Evolutionary conservation across 2,113 vertebrate species (phyloP).

Genomic region (Calidris pugnax): DNA sequence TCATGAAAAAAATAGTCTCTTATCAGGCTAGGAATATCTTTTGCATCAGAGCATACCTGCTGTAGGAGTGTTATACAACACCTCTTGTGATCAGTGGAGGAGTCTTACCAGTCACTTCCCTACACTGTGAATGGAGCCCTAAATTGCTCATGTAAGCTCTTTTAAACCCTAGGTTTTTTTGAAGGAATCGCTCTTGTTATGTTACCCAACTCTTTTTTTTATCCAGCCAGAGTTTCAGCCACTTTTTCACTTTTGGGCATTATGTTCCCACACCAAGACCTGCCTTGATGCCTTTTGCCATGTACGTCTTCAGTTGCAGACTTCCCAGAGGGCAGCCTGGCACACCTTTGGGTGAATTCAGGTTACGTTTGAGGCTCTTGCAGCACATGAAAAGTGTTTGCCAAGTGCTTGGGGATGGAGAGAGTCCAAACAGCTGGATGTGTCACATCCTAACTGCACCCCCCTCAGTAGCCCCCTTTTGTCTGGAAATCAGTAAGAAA

Average conservation of each 20-base stretch:
- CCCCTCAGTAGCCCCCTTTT: not conserved
- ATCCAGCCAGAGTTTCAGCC: not conserved
- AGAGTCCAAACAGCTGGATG: not conserved
- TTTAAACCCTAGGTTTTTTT: not conserved
- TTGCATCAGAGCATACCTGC: not conserved
- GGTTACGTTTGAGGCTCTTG: not conserved
- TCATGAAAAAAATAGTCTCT: not conserved
- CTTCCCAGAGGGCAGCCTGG: not conserved
- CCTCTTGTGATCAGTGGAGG: not conserved
- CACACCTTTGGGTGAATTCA: not conserved
- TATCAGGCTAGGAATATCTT: constrained; percentile 10
- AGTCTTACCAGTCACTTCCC: not conserved
- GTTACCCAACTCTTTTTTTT: not conserved
- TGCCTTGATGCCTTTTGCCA: not conserved
- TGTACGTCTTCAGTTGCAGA: not conserved
- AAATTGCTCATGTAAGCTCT: not conserved
- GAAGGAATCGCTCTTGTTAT: not conserved
- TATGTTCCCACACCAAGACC: not conserved
- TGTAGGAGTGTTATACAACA: not conserved
- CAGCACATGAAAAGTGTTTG: not conserved
- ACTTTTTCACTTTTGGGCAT: not conserved
- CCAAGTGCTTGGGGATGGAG: not conserved
- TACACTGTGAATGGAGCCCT: not conserved
- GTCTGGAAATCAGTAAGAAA: not conserved
- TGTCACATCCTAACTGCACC: not conserved